Percentiles rank a stretch among this genome's conserved stretches.
These are phyloP conservation scores for Leucophenga montana DNA, from an alignment of 2,888 invertebrate genomes.

Conservation along the genomic window DNA sequence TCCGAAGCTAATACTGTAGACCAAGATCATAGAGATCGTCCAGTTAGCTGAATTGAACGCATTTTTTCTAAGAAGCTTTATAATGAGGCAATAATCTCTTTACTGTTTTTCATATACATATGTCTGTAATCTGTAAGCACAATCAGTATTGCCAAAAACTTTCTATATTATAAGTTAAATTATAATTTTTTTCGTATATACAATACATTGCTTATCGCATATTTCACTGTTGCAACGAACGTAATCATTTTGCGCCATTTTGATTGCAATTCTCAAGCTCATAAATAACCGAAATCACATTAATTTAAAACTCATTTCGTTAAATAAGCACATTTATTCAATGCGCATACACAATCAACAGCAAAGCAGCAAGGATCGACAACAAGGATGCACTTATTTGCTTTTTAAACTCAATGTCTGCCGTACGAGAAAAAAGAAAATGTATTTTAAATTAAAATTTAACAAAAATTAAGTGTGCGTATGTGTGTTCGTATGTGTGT, in stretches of 20 bases:
- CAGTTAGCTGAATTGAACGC: too few relatives aligned
- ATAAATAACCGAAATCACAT: slow-evolving; percentile 68
- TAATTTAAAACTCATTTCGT: slow-evolving; percentile 66
- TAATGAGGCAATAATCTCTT: too few relatives aligned
- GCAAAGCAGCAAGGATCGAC: background rate
- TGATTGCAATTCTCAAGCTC: slow-evolving; percentile 36
- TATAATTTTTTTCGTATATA: slow-evolving; percentile 42
- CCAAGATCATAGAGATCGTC: too few relatives aligned
- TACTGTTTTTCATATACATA: too few relatives aligned
- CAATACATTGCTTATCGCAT: too few relatives aligned
- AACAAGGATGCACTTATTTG: background rate
- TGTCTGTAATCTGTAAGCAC: slow-evolving; percentile 7
- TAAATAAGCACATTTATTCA: slow-evolving; percentile 52
- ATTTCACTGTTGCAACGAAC: slow-evolving; percentile 9
- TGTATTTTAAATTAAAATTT: slow-evolving; percentile 66
- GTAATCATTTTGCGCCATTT: too few relatives aligned
- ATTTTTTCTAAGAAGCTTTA: too few relatives aligned
- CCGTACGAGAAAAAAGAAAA: slow-evolving; percentile 30
- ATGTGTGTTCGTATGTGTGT: background rate
- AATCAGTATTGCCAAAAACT: too few relatives aligned
- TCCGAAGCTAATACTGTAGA: too few relatives aligned
- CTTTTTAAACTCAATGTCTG: background rate
- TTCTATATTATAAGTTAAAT: too few relatives aligned
- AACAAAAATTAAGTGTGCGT: slow-evolving; percentile 23
- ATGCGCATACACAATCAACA: slow-evolving; percentile 17